phyloP scores from a whole-genome alignment of 2,888 invertebrate species.

The Odontocerum albicorne region DNA sequence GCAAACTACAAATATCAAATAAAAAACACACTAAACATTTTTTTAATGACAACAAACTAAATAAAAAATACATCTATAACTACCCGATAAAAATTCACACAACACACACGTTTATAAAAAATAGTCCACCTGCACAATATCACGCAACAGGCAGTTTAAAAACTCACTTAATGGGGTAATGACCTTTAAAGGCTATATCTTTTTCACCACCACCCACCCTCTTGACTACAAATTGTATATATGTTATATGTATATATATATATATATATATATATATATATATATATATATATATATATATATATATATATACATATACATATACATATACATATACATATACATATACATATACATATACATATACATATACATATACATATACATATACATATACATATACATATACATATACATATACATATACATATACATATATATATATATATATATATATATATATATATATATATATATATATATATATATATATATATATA shows the following conservation, averaged over 20 bases:
- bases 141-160: constrained; percentile 2
- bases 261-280: not conserved
- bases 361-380: no score
- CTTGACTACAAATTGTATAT: not conserved
- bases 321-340: no score
- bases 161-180: no score
- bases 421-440: no score
- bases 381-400: no score
- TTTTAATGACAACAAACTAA: not conserved
- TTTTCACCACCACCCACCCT: not conserved
- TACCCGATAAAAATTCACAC: constrained; percentile 14
- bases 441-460: no score
- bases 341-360: no score
- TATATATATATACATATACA: not conserved
- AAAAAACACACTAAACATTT: not conserved
- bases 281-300: not conserved
- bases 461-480: no score
- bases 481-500: no score
- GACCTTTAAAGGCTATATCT: not conserved
- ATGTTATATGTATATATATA: not conserved
- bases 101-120: constrained; percentile 7
- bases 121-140: not conserved
- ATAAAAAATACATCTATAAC: constrained; percentile 1
- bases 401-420: no score
- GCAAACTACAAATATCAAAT: not conserved